phyloP scores from a whole-genome alignment of 2,797 vertebrate genomes.

The Malurus leucopterus region DNA sequence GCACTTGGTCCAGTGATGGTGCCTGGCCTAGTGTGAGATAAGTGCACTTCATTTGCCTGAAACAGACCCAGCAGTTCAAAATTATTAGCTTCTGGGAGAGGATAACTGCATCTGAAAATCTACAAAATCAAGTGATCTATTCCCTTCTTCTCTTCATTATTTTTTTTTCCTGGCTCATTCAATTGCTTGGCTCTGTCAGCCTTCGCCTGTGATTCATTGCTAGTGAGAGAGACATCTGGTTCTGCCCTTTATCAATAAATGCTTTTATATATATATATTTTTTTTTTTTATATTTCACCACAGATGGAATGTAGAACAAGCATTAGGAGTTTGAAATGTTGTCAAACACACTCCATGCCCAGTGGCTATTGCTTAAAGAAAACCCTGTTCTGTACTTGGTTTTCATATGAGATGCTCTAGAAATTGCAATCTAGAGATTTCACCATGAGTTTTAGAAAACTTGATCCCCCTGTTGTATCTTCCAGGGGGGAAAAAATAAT shows the following conservation, averaged over 20 bases:
- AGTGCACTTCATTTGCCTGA: conserved; percentile 41
- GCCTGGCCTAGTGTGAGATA: neutral
- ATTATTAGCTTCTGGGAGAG: conserved; percentile 38
- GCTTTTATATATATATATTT: neutral
- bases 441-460: neutral
- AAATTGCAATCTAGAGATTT: neutral
- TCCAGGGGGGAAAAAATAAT: neutral
- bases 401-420: neutral
- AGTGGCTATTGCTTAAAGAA: neutral
- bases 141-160: neutral
- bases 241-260: conserved; percentile 13
- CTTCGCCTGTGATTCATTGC: neutral
- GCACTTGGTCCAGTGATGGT: neutral
- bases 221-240: neutral
- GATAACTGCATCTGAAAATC: conserved; percentile 41
- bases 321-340: neutral
- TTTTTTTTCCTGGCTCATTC: neutral
- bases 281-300: neutral
- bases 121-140: conserved; percentile 11
- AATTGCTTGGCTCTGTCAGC: neutral
- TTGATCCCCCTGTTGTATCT: neutral
- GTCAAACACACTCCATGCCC: neutral
- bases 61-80: conserved; percentile 36
- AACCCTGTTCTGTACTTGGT: neutral
- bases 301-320: neutral